Evolutionary conservation across 2,113 vertebrate genomes (phyloP).

Genomic region (Puffinus mauretanicus): DNA sequence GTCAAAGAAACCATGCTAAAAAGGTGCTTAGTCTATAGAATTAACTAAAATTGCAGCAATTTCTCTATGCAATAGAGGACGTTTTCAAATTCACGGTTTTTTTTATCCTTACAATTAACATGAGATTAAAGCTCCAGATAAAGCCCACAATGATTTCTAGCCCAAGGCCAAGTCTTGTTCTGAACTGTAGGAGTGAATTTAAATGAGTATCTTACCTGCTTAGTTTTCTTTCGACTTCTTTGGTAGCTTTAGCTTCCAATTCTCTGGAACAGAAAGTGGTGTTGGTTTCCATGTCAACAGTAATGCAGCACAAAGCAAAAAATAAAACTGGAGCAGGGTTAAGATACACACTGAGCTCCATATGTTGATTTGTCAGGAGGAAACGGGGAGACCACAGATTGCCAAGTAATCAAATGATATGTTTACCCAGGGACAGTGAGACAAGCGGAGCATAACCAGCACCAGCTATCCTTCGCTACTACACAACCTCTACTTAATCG

Average conservation of each 20-base stretch:
- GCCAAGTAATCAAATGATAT: neutral
- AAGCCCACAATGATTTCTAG: neutral
- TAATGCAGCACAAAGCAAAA: constrained; percentile 1
- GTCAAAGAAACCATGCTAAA: neutral
- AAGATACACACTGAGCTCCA: constrained; percentile 18
- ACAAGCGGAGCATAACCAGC: neutral
- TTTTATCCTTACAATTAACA: neutral
- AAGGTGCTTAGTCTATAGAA: neutral
- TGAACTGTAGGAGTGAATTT: neutral
- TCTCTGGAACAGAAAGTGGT: constrained; percentile 79
- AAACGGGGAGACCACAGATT: neutral
- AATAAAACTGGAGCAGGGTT: neutral
- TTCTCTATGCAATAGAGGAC: neutral
- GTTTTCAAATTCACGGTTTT: neutral
- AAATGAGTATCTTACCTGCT: constrained; percentile 81
- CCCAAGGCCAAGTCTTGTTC: constrained; percentile 1
- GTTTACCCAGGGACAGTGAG: neutral
- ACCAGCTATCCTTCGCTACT: neutral
- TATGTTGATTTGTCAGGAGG: neutral
- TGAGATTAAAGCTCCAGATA: constrained; percentile 13
- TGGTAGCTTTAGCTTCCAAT: constrained; percentile 99
- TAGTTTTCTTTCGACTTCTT: constrained; percentile 93
- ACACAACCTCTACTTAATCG: neutral
- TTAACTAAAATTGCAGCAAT: neutral
- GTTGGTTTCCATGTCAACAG: constrained; percentile 63